Percentiles rank a stretch among this genome's conserved stretches.
Evolutionary conservation across 2,888 invertebrate genomes (phyloP).

Genomic region (Rhamphomyia laevipes): DNA sequence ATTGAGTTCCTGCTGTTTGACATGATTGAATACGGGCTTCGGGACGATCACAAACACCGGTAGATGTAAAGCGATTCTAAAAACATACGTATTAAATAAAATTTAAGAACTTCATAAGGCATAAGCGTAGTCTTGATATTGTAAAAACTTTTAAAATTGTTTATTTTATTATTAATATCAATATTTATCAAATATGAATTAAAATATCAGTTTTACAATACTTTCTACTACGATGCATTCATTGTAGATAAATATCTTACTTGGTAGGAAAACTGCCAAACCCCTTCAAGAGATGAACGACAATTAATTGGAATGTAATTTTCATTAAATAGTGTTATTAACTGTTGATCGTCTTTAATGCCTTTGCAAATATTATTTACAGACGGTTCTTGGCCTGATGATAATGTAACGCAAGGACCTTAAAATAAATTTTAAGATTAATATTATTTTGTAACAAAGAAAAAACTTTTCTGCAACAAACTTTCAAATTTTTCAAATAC

Average conservation of each 20-base stretch:
- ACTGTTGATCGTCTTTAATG: slow-evolving; percentile 64
- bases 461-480: slow-evolving; percentile 23
- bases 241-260: slow-evolving; percentile 26
- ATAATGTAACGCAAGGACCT: slow-evolving; percentile 65
- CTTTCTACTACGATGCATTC: not conserved
- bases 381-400: slow-evolving; percentile 50
- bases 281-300: slow-evolving; percentile 83
- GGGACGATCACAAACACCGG: slow-evolving; percentile 80
- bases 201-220: no score
- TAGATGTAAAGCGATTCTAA: slow-evolving; percentile 75
- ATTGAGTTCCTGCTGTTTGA: slow-evolving; percentile 91
- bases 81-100: slow-evolving; percentile 17
- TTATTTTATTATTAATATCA: not conserved
- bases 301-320: slow-evolving; percentile 86
- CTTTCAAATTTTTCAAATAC: slow-evolving; percentile 82
- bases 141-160: not conserved
- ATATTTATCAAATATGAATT: not conserved
- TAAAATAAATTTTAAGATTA: slow-evolving; percentile 13
- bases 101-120: not conserved
- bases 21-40: slow-evolving; percentile 87
- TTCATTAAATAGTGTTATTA: slow-evolving; percentile 77
- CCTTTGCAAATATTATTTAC: slow-evolving; percentile 65
- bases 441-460: not conserved
- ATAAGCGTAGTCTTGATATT: not conserved
- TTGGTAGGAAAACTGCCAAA: slow-evolving; percentile 92